phyloP scores from a whole-genome alignment of 2,113 vertebrate species.

The Pundamilia nyererei region DNA sequence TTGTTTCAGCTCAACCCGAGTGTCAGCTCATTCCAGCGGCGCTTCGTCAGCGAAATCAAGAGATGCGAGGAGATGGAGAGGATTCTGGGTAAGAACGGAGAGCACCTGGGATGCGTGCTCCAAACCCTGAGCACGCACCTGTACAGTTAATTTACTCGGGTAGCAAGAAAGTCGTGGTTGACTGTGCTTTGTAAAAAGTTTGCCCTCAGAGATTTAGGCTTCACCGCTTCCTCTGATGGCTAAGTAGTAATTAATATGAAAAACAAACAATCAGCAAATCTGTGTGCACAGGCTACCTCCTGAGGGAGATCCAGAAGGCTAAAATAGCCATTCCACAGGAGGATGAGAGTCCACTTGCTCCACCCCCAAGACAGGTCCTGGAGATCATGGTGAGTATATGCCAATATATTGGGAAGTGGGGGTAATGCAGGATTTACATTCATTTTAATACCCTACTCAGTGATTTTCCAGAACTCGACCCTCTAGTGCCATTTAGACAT shows the following conservation, averaged over 20 bases:
- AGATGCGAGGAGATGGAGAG: constrained; percentile 96
- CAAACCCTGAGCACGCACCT: neutral
- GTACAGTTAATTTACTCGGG: neutral
- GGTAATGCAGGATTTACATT: neutral
- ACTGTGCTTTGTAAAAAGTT: neutral
- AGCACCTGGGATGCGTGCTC: neutral
- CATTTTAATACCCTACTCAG: neutral
- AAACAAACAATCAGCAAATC: neutral
- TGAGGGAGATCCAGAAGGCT: constrained; percentile 89
- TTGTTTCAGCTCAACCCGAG: constrained; percentile 89
- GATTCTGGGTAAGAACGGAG: constrained; percentile 75
- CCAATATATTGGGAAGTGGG: neutral
- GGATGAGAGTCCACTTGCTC: constrained; percentile 82
- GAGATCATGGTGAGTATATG: constrained; percentile 86
- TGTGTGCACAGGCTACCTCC: constrained; percentile 78
- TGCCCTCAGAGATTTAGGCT: neutral
- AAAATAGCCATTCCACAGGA: constrained; percentile 85
- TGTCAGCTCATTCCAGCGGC: constrained; percentile 92
- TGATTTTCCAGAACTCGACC: neutral
- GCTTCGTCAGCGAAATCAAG: constrained; percentile 96
- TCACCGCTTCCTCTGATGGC: neutral
- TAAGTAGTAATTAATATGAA: neutral
- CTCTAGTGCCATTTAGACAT: neutral
- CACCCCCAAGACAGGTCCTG: constrained; percentile 86
- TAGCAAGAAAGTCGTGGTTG: neutral